Conservation (phyloP, 2,888 invertebrate species). For the Drosophila flavopinicola region DNA sequence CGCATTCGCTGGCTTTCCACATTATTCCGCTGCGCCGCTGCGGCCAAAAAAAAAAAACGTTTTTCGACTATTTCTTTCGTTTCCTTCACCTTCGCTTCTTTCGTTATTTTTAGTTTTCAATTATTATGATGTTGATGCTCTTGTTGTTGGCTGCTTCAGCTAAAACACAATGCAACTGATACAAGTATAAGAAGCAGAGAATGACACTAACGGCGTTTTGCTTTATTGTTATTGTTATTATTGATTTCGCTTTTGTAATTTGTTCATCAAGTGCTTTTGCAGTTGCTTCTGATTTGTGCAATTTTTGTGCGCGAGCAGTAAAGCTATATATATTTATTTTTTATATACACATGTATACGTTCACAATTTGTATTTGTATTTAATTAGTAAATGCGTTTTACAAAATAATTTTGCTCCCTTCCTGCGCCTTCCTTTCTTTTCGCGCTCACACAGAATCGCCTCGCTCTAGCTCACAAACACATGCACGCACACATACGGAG, state of each 20-base stretch:
- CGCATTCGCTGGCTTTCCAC: conserved; percentile 50
- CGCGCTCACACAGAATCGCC: conserved; percentile 4
- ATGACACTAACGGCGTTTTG: conserved; percentile 23
- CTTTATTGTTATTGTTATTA: conserved; percentile 65
- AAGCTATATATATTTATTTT: conserved; percentile 1
- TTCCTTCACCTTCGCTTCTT: conserved; percentile 20
- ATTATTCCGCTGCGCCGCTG: conserved; percentile 37
- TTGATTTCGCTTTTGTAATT: conserved; percentile 57
- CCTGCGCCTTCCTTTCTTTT: conserved; percentile 4
- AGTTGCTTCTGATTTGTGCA: conserved; percentile 18
- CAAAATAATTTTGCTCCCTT: conserved; percentile 41
- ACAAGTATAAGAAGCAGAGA: conserved; percentile 24
- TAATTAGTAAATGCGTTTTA: conserved; percentile 73
- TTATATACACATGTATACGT: conserved; percentile 8
- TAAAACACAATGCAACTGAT: conserved; percentile 26
- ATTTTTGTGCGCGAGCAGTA: conserved; percentile 17
- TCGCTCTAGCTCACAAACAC: conserved; percentile 8
- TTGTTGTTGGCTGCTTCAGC: conserved; percentile 14
- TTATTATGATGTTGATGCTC: conserved; percentile 9
- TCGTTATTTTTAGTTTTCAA: conserved; percentile 17
- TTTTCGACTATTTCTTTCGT: conserved; percentile 7
- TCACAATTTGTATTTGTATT: conserved; percentile 44
- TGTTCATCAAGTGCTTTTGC: conserved; percentile 38
- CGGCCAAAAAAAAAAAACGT: conserved; percentile 11
- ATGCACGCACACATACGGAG: background rate